phyloP scores from a whole-genome alignment of 2,113 vertebrate species.

The Anoplopoma fimbria region DNA sequence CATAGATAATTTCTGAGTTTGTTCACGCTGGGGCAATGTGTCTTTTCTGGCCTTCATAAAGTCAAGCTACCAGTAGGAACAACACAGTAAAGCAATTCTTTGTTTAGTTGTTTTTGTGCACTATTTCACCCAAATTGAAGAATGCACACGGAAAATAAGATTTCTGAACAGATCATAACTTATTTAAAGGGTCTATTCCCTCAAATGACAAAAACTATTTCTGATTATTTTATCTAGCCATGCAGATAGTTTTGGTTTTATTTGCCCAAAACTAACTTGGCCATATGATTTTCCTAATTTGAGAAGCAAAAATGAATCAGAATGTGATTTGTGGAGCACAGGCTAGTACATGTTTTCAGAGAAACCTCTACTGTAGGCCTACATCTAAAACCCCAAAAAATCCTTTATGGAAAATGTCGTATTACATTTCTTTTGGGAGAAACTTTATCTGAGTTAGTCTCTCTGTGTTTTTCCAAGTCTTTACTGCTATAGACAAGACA shows the following conservation, averaged over 20 bases:
- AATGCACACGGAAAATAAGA: not conserved
- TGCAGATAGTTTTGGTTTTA: not conserved
- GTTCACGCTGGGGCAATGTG: not conserved
- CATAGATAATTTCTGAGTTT: not conserved
- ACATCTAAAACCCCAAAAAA: not conserved
- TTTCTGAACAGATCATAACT: not conserved
- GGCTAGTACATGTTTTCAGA: not conserved
- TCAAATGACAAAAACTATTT: not conserved
- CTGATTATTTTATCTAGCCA: not conserved
- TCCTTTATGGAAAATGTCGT: not conserved
- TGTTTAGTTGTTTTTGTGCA: not conserved
- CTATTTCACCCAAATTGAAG: not conserved
- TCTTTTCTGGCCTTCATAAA: not conserved
- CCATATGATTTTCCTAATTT: not conserved
- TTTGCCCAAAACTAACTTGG: no score
- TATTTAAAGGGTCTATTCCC: not conserved
- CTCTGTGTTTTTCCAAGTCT: not conserved
- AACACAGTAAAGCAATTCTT: not conserved
- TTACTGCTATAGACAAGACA: slow-evolving; percentile 1
- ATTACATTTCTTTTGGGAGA: no score
- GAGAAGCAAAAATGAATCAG: not conserved
- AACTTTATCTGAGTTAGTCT: not conserved
- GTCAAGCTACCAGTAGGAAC: not conserved
- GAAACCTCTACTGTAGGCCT: not conserved
- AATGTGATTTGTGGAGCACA: not conserved